Evolutionary conservation across 2,113 vertebrate species (phyloP).

Genomic region (Cinclus cinclus): DNA sequence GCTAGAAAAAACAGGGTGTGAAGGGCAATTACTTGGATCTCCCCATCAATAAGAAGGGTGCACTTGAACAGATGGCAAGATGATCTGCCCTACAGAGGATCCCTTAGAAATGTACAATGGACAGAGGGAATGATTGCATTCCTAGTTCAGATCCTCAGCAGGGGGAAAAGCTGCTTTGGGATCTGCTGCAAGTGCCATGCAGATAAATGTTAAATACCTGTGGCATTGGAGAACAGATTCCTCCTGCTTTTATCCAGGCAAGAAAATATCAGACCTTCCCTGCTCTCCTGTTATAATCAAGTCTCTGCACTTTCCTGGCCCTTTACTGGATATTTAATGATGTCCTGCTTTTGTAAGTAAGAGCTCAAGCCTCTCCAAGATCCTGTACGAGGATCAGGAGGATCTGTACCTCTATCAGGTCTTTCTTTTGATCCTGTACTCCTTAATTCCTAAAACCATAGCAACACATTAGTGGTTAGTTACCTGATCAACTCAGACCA

Average conservation of each 20-base stretch:
- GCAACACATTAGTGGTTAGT: background rate
- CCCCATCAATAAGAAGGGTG: fast-evolving
- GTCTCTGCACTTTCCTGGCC: background rate
- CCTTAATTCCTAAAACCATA: background rate
- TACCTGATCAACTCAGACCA: background rate
- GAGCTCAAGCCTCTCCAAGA: background rate
- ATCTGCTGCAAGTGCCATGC: background rate
- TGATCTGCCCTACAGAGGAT: background rate
- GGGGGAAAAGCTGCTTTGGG: background rate
- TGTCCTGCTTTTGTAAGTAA: background rate
- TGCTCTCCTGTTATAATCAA: background rate
- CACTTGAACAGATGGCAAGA: background rate
- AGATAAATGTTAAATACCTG: background rate
- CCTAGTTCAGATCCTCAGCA: background rate
- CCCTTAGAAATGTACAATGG: background rate
- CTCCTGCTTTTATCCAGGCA: background rate
- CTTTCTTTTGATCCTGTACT: background rate
- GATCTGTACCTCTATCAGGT: too few species aligned
- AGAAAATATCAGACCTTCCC: background rate
- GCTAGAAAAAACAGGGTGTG: background rate
- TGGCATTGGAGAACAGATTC: background rate
- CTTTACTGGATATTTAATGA: background rate
- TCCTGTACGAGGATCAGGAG: background rate
- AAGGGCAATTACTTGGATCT: background rate
- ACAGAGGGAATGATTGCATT: background rate